Evolutionary conservation across 2,888 invertebrate species (phyloP), one percentile per base, ranked within the genome.

Genomic region (Thyatira batis): DNA sequence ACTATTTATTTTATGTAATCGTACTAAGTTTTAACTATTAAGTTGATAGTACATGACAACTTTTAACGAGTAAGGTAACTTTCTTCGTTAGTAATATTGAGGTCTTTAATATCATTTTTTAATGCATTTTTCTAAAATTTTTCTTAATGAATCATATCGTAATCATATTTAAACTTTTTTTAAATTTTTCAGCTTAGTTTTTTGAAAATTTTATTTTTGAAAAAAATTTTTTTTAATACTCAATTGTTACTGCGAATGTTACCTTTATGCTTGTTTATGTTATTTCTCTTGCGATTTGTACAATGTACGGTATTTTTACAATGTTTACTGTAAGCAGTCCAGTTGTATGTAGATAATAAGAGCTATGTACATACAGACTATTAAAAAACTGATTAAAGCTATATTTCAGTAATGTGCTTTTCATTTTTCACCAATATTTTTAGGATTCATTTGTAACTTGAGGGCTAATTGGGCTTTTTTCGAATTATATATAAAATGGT

Each of bases 321-420:
- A 84, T 82, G 72, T 89, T 86, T 88, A 89, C 85, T 86, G 83
- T 89, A 89, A 82, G 82, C 78, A 84, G 49, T 85, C 82, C 82
- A 82, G 85, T 89, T 88, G 83, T 88, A 76, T 82, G 76, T 89
- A 88, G 86, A 78, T 76, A 65, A 58, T 89, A 89, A 89, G 87
- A 72, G 84, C 84, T 84, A 80, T 89, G 89, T 92, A 91, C 79
- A 89, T 87, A 89, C 69, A 84, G 85, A 89, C 89, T 86, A 89
- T 85, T 82, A 85, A n/a, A 86, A 84, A 39, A 85, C 77, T 87
- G 85, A 90, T 88, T 91, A 92, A 91, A 91, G 87, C 85, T 92
- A 89, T 92, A 90, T 92, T 92, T 92, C 89, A 88, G 79, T 89
- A 87, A 48, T 50, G 55, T 62, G 55, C 62, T 73, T 70, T 73